Base-by-base conservation (phyloP, 2,888 invertebrate genomes). In the Sphaerophoria rueppellii region DNA sequence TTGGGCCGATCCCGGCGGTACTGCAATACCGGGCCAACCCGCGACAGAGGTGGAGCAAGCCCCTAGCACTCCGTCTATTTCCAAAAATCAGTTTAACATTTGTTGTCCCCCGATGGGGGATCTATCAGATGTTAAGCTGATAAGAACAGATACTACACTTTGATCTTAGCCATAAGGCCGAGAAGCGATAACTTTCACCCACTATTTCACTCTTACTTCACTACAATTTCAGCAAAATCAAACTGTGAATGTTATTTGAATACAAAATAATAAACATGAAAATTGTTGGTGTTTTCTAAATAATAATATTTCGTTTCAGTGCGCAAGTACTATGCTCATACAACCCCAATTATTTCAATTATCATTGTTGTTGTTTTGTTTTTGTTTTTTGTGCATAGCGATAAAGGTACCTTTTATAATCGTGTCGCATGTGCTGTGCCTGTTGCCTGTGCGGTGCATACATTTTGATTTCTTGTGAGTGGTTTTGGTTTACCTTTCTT, bases 71-170 rank as follows among this genome's bases (percentile, higher is more conserved):
- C 92, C 93, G 90, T 92, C 93, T 91, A 88, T 88, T 93, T 92
- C 91, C 93, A 93, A 93, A 92, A 92, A 92, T 92, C 91, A 92
- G 92, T 93, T 93, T 93, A 93, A 93, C 93, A 93, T 92, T 91
- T 92, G 92, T 92, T 92, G 92, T 92, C 91, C 92, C 92, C 92
- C 92, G 91, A 90, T 93, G 92, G 92, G 91, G 91, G 90, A 91
- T 92, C 92, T 94, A 94, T 94, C 93, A 94, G 94, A 94, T 94
- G 94, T 94, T 94, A 94, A 94, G 94, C 94, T 94, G 93, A 94
- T 94, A 94, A 94, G 94, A 94, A 94, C 94, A 94, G 94, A 94
- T 94, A 93, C 93, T 93, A 93, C 93, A 93, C 93, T 93, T 93
- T 93, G 93, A 93, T 93, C 93, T 93, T 93, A 93, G 93, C 93